These are phyloP conservation scores for Pseudotriccus pelzelni DNA, from an alignment of 2,797 vertebrate species.

Conservation along the genomic window DNA sequence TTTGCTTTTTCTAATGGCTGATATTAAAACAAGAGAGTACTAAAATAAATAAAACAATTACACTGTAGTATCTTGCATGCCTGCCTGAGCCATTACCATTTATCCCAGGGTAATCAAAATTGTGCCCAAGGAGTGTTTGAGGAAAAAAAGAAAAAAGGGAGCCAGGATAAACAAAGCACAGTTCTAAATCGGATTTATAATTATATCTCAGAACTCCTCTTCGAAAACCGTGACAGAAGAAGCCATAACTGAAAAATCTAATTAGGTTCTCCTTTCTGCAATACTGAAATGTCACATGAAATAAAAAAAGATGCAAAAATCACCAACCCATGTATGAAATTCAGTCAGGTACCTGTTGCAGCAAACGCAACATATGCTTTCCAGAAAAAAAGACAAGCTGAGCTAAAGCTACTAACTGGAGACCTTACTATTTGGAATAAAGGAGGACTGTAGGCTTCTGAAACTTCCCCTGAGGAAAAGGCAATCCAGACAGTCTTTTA, in stretches of 20 bases:
- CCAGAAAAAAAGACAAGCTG: not conserved
- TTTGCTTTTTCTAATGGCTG: not conserved
- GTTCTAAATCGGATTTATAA: not conserved
- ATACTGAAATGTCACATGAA: not conserved
- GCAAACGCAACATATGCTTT: not conserved
- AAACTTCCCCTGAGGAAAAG: not conserved
- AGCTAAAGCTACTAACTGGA: not conserved
- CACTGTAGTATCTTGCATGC: not conserved
- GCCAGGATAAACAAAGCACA: not conserved
- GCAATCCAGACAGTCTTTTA: not conserved
- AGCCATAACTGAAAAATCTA: not conserved
- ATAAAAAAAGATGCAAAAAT: not conserved
- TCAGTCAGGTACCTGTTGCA: not conserved
- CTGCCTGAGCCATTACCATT: not conserved
- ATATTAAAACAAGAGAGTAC: not conserved
- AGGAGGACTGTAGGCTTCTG: not conserved
- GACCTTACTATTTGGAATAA: not conserved
- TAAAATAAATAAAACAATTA: not conserved
- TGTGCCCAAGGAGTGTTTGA: not conserved
- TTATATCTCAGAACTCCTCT: not conserved
- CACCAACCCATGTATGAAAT: not conserved
- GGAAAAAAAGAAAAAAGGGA: not conserved
- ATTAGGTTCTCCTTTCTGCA: not conserved
- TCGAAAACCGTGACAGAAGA: not conserved
- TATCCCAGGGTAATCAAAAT: not conserved